Conservation (phyloP, 1,140 invertebrate genomes). For the Sitophilus oryzae region DNA sequence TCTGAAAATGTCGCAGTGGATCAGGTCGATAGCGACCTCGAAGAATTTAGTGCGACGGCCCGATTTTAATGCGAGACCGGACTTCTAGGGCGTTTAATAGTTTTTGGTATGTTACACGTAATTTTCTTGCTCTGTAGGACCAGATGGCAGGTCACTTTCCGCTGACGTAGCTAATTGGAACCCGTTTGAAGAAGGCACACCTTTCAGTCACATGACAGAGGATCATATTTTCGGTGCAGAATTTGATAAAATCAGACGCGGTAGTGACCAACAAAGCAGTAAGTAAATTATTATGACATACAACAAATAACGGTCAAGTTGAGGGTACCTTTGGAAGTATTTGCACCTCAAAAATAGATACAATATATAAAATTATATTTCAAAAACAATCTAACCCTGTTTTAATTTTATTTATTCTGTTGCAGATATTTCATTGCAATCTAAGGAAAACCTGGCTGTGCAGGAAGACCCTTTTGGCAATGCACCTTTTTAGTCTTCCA, state of each 20-base stretch:
- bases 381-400: constrained; percentile 31
- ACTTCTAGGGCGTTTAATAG: too few relatives aligned
- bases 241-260: constrained; percentile 75
- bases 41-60: too few relatives aligned
- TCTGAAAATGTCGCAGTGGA: too few relatives aligned
- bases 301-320: too few relatives aligned
- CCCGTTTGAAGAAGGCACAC: constrained; percentile 63
- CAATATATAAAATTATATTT: too few relatives aligned
- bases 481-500: constrained; percentile 72
- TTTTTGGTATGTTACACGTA: too few relatives aligned
- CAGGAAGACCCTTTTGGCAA: constrained; percentile 74
- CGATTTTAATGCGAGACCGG: too few relatives aligned
- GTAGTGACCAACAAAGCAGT: constrained; percentile 65
- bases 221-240: constrained; percentile 82
- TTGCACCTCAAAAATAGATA: too few relatives aligned
- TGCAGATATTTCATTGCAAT: constrained; percentile 69
- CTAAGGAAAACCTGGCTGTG: constrained; percentile 70
- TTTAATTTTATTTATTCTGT: constrained; percentile 41
- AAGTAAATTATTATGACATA: too few relatives aligned
- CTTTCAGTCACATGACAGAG: constrained; percentile 72
- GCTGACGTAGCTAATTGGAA: constrained; percentile 69
- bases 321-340: too few relatives aligned
- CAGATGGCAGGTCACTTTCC: constrained; percentile 53
- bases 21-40: too few relatives aligned
- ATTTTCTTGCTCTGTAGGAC: constrained; percentile 11